Percentiles rank a stretch among this genome's conserved stretches.
Evolutionary conservation across 2,797 vertebrate genomes (phyloP).

Genomic region (Telmatherina bonti): DNA sequence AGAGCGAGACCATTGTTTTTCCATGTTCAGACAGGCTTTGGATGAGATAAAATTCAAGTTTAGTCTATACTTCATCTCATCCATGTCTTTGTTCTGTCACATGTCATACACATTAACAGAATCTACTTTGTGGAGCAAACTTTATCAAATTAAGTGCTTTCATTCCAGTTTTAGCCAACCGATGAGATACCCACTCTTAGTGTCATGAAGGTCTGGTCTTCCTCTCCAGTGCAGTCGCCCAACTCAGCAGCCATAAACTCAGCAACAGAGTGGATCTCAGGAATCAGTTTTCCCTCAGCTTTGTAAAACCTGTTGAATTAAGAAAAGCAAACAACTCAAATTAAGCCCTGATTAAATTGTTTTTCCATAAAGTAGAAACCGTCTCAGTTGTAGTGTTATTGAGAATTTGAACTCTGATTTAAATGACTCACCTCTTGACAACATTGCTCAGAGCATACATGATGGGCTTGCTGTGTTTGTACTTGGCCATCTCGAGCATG

Average conservation of each 20-base stretch:
- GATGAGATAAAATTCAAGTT: background rate
- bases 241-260: constrained; percentile 86
- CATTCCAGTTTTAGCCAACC: background rate
- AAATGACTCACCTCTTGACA: constrained; percentile 90
- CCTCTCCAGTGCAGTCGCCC: constrained; percentile 86
- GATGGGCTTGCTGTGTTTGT: constrained; percentile 88
- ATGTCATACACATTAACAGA: background rate
- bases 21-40: background rate
- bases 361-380: background rate
- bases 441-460: constrained; percentile 92
- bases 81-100: background rate
- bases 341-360: background rate
- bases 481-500: constrained; percentile 89
- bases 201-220: constrained; percentile 87
- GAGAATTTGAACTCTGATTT: no score
- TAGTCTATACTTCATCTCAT: background rate
- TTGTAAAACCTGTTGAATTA: constrained; percentile 83
- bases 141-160: background rate
- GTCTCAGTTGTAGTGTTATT: background rate
- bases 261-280: constrained; percentile 86
- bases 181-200: constrained; percentile 86
- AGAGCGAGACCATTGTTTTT: background rate
- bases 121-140: background rate
- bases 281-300: constrained; percentile 73
- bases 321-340: background rate